Evolutionary conservation across 2,797 vertebrate species (phyloP).

Genomic region (Halcyon chelicuti): DNA sequence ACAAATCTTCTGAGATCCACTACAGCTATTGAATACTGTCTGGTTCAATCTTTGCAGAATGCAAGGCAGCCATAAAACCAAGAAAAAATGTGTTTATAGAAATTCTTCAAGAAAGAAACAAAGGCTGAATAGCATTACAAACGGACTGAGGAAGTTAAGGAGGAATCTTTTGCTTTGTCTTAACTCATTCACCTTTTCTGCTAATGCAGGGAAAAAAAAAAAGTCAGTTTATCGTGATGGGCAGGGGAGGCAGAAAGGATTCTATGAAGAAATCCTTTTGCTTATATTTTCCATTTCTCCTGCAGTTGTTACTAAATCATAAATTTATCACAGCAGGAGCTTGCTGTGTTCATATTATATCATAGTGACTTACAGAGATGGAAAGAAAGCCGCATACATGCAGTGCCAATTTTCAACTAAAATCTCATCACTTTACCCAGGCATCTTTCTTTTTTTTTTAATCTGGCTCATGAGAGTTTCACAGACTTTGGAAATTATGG

Average conservation of each 20-base stretch:
- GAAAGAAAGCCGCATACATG: neutral
- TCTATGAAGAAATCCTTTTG: conserved; percentile 8
- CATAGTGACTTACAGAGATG: neutral
- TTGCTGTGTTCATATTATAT: conserved; percentile 6
- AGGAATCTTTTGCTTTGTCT: conserved; percentile 18
- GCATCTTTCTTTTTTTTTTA: neutral
- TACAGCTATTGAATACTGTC: neutral
- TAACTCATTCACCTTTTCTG: neutral
- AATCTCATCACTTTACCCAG: neutral
- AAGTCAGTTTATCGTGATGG: neutral
- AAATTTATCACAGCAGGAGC: conserved; percentile 37
- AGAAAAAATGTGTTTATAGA: neutral
- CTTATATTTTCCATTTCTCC: conserved; percentile 49
- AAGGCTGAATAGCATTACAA: neutral
- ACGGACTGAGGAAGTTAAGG: neutral
- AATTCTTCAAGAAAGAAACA: neutral
- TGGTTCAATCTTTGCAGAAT: neutral
- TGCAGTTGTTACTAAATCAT: conserved; percentile 34
- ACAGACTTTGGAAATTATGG: neutral
- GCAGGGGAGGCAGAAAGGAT: neutral
- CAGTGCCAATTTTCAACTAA: neutral
- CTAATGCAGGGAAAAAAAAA: neutral
- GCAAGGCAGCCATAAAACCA: neutral
- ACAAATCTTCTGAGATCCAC: conserved; percentile 26
- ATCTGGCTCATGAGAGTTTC: neutral